Evolutionary conservation across 2,113 vertebrate genomes (phyloP).

Genomic region (Lethenteron camtschaticum): DNA sequence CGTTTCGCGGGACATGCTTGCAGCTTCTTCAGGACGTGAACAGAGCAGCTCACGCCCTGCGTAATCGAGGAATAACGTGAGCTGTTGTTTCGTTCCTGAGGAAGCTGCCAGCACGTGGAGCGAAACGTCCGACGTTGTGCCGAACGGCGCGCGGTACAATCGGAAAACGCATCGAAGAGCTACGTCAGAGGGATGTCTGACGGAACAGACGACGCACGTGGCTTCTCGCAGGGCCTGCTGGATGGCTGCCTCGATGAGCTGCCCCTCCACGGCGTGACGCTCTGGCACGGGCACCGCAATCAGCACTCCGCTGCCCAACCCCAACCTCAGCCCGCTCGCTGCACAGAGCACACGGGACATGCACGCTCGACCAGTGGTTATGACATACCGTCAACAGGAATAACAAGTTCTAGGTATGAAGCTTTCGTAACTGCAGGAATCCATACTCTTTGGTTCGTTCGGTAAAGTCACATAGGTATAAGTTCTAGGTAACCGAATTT

Average conservation of each 20-base stretch:
- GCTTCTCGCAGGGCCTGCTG: conserved; percentile 34
- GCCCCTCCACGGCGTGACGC: conserved; percentile 27
- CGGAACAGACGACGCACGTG: conserved; percentile 22
- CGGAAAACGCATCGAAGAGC: not conserved
- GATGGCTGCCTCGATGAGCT: conserved; percentile 38
- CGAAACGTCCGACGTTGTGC: not conserved
- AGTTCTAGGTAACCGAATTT: too few species aligned
- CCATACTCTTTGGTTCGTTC: too few species aligned
- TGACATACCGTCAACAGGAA: too few species aligned
- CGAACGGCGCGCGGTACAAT: not conserved
- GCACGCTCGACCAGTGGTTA: too few species aligned
- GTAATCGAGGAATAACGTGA: too few species aligned
- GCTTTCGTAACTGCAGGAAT: too few species aligned
- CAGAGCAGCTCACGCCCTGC: too few species aligned
- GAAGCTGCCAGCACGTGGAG: not conserved
- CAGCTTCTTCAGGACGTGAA: too few species aligned
- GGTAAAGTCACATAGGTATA: too few species aligned
- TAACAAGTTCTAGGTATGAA: too few species aligned
- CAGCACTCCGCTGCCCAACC: conserved; percentile 40
- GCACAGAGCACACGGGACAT: conserved; percentile 6
- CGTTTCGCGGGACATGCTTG: too few species aligned
- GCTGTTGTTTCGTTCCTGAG: too few species aligned
- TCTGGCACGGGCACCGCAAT: conserved; percentile 51
- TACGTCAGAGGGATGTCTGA: not conserved
- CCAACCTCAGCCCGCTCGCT: conserved; percentile 29